Evolutionary conservation across 2,797 vertebrate genomes (phyloP).

Genomic region (Smutsia temminckii): DNA sequence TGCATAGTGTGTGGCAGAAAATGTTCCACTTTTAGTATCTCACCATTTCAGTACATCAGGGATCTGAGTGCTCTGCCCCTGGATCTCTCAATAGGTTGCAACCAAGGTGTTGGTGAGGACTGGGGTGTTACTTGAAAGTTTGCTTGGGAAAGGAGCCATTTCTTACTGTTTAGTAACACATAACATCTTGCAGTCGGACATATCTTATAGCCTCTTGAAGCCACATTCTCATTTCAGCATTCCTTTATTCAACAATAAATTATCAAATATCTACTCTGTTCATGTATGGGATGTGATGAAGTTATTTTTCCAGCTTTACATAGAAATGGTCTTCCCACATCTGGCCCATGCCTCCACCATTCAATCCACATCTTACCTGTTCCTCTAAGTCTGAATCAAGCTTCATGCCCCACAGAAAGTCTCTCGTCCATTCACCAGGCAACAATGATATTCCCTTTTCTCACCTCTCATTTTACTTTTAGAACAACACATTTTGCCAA

Average conservation of each 20-base stretch:
- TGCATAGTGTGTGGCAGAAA: not conserved
- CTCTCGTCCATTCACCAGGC: not conserved
- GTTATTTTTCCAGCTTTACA: not conserved
- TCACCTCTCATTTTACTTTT: not conserved
- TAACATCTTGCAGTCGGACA: not conserved
- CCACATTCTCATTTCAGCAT: not conserved
- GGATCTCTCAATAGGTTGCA: not conserved
- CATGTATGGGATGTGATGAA: not conserved
- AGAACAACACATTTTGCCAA: not conserved
- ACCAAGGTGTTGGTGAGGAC: not conserved
- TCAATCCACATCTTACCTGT: not conserved
- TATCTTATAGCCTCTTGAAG: not conserved
- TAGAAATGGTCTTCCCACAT: not conserved
- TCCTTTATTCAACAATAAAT: not conserved
- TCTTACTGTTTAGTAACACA: not conserved
- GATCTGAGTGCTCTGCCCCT: not conserved
- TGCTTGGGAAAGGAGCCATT: too few species aligned
- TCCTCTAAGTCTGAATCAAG: not conserved
- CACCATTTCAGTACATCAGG: not conserved
- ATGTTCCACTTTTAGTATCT: not conserved
- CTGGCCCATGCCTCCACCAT: not conserved
- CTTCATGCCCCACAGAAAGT: not conserved
- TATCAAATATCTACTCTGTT: not conserved
- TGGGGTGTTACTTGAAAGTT: not conserved
- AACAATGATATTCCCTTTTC: not conserved